These are phyloP conservation scores for Epinephelus lanceolatus DNA, from an alignment of 2,113 vertebrate genomes.

Conservation along the genomic window DNA sequence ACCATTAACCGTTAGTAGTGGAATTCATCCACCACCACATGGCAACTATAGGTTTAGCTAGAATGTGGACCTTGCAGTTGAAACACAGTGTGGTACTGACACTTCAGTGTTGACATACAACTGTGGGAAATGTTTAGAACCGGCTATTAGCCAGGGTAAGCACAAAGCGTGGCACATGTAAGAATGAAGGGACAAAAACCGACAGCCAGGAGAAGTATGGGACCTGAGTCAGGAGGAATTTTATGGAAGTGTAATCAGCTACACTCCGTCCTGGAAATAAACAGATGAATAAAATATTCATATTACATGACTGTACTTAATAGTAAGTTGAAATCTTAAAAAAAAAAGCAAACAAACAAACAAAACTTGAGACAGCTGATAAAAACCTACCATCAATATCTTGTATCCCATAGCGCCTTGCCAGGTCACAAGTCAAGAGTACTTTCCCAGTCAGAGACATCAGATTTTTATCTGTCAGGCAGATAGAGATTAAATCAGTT, in stretches of 20 bases:
- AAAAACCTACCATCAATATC: constrained; percentile 85
- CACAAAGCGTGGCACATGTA: constrained; percentile 81
- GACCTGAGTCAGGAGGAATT: constrained; percentile 72
- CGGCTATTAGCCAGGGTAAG: constrained; percentile 66
- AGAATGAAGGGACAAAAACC: constrained; percentile 73
- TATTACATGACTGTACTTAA: background rate
- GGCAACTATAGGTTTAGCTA: too few species aligned
- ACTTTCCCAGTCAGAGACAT: constrained; percentile 88
- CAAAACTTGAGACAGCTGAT: background rate
- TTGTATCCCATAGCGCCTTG: constrained; percentile 82
- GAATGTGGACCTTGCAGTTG: too few species aligned
- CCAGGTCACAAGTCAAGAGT: constrained; percentile 86
- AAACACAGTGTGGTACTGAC: too few species aligned
- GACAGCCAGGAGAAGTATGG: constrained; percentile 82
- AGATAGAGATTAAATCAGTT: background rate
- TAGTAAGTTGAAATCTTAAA: background rate
- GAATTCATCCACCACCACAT: too few species aligned
- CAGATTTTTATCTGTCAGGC: constrained; percentile 78
- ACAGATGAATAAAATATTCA: background rate
- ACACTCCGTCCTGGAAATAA: constrained; percentile 77
- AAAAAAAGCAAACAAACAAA: background rate
- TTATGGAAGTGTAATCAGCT: constrained; percentile 80
- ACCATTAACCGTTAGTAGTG: too few species aligned
- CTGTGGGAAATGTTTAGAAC: constrained; percentile 64
- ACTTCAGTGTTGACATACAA: too few species aligned